Base-by-base conservation (phyloP, 1,140 invertebrate genomes). In the Spodoptera frugiperda region DNA sequence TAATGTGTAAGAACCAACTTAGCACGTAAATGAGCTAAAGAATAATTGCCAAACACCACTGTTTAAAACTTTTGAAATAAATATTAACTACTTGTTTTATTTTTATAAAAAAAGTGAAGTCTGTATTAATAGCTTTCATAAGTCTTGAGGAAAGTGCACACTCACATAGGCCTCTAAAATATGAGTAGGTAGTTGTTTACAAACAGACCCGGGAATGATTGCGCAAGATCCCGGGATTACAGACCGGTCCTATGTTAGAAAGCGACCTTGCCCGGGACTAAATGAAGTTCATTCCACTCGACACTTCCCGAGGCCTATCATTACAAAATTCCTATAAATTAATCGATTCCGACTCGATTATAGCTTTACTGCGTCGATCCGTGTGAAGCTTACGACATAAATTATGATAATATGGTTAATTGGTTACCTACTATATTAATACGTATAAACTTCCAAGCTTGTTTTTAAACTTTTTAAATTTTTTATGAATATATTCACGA, bases 161-260 rank as follows among this genome's bases (percentile, higher is more conserved):
- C 49, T 17, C 0, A 14, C 4, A 25, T 10, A 46, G 10, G 12
- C 12, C 4, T 67, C 12, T 4, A 8, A 6, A 33, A 61, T 10
- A 61, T 57, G 9, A 15, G 17, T 21, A 51, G 79, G 21, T 15
- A 19, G 46, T 80, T 81, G 75, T 79, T 82, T 81, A 84, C 72
- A 79, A 81, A 78, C 79, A 77, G 75, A 79, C 78, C 79, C 79
- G 19, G 67, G 67, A 71, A 65, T 65, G 15, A 67, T 79, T 76
- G 59, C 78, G 74, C 61, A 76, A 79, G 67, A 46, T 78, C 65
- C 72, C 44, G 72, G 73, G 80, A 78, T 77, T 63, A 63, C 57
- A 76, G 84, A 90, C 89, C 89, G 89, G 89, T 90, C 84, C 80
- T 44, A 53, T 73, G 77, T 78, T 85, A 88, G 89, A 91, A 91